Conservation (phyloP, 2,797 vertebrate species). For the Channa striata region DNA sequence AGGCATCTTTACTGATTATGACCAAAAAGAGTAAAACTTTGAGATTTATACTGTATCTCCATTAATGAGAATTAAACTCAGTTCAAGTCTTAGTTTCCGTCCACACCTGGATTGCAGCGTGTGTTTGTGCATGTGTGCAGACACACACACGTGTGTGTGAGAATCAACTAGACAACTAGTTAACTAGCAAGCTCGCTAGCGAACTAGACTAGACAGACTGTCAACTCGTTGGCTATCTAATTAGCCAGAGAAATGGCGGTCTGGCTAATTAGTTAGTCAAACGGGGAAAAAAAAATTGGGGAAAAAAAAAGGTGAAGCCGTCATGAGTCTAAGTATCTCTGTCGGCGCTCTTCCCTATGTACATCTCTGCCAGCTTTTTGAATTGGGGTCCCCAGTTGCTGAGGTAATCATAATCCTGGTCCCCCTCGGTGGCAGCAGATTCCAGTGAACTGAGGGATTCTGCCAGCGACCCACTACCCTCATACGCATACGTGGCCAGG, state of each 20-base stretch:
- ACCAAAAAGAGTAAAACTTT: conserved; percentile 76
- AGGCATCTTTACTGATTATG: conserved; percentile 88
- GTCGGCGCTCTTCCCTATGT: conserved; percentile 93
- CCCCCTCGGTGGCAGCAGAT: conserved; percentile 92
- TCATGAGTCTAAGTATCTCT: conserved; percentile 85
- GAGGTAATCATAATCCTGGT: conserved; percentile 98
- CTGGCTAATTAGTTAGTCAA: conserved; percentile 57
- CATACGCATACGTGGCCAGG: conserved; percentile 97
- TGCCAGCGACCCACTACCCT: conserved; percentile 93
- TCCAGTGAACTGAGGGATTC: conserved; percentile 97
- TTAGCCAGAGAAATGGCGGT: conserved; percentile 59
- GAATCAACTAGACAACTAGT: conserved; percentile 70
- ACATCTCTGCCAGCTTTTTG: conserved; percentile 97
- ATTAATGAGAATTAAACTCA: conserved; percentile 48
- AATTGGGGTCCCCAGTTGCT: conserved; percentile 97
- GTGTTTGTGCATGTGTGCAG: conserved; percentile 16
- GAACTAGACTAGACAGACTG: conserved; percentile 71
- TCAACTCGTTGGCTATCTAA: conserved; percentile 55
- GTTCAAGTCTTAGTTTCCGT: conserved; percentile 62
- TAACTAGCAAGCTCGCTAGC: conserved; percentile 68
- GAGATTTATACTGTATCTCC: conserved; percentile 65
- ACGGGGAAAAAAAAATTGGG: conserved; percentile 44
- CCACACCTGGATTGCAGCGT: conserved; percentile 27
- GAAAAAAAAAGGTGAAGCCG: conserved; percentile 30
- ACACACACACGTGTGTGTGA: conserved; percentile 24